phyloP scores from a whole-genome alignment of 2,888 invertebrate species.

The Acholoe squamosa region DNA sequence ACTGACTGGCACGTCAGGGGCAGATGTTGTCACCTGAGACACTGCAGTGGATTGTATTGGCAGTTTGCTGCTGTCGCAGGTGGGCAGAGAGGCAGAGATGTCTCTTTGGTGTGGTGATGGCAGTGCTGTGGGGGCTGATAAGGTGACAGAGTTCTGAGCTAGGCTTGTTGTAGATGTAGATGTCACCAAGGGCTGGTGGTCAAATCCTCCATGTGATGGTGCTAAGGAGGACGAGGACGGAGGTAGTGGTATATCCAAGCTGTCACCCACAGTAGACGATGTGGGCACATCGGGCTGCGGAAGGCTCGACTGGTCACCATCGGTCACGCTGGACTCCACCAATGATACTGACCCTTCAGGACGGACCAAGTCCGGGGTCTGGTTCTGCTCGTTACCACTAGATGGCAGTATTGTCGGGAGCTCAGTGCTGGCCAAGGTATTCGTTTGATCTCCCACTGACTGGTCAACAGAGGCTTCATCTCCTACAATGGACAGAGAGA shows the following conservation, averaged over 20 bases:
- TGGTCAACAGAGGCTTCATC: not conserved
- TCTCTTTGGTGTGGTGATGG: not conserved
- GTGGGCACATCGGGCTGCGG: too few species aligned
- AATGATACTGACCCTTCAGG: not conserved
- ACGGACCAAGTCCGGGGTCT: slow-evolving; percentile 16
- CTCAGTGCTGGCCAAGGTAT: not conserved
- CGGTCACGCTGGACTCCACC: not conserved
- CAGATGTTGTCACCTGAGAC: not conserved
- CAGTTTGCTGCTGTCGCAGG: not conserved
- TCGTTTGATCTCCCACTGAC: not conserved
- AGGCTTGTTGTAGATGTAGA: not conserved
- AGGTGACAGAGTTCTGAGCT: not conserved
- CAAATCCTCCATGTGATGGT: not conserved
- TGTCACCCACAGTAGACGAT: too few species aligned
- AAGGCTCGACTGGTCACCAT: too few species aligned
- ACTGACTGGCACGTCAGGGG: not conserved
- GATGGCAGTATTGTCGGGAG: not conserved
- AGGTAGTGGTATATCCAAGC: not conserved
- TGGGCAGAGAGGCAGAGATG: not conserved
- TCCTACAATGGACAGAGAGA: not conserved
- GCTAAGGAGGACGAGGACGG: not conserved
- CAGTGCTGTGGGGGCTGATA: not conserved
- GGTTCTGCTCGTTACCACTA: not conserved
- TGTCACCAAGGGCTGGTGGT: not conserved
- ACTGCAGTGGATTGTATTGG: not conserved